Evolutionary conservation across 1,140 invertebrate genomes (phyloP).

Genomic region (Macrobrachium nipponense): DNA sequence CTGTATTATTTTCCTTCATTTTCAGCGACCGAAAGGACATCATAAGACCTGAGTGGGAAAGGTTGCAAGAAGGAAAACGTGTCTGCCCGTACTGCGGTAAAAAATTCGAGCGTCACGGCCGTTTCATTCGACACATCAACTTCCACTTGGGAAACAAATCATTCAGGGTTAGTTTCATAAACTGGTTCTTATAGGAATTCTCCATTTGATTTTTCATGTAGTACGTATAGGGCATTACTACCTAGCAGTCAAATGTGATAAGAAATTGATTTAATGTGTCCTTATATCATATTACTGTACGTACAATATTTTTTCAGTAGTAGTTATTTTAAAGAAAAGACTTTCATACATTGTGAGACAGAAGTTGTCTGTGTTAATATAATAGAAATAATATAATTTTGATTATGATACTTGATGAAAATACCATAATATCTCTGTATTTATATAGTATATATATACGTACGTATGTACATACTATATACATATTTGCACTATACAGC

Average conservation of each 20-base stretch:
- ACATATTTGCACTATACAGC: too few relatives aligned
- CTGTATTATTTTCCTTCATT: not conserved
- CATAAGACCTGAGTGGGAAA: not conserved
- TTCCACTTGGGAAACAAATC: constrained; percentile 41
- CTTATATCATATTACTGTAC: too few relatives aligned
- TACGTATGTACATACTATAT: too few relatives aligned
- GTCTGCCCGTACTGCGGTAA: constrained; percentile 48
- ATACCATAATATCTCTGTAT: too few relatives aligned
- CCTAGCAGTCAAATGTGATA: not conserved
- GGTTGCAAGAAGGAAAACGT: not conserved
- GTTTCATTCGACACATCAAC: constrained; percentile 45
- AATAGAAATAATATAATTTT: too few relatives aligned
- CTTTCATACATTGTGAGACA: too few relatives aligned
- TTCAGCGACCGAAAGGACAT: not conserved
- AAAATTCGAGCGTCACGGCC: constrained; percentile 37
- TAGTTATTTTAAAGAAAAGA: too few relatives aligned
- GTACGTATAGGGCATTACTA: not conserved
- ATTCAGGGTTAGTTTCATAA: constrained; percentile 28
- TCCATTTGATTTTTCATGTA: not conserved
- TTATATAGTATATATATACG: too few relatives aligned
- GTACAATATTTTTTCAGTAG: too few relatives aligned
- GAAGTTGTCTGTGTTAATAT: too few relatives aligned
- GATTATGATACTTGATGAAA: too few relatives aligned
- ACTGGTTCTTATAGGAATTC: not conserved
- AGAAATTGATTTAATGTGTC: too few relatives aligned